Evolutionary conservation across 2,113 vertebrate genomes (phyloP), one percentile per base, ranked within the genome.

Genomic region (Chloropsis hardwickii): DNA sequence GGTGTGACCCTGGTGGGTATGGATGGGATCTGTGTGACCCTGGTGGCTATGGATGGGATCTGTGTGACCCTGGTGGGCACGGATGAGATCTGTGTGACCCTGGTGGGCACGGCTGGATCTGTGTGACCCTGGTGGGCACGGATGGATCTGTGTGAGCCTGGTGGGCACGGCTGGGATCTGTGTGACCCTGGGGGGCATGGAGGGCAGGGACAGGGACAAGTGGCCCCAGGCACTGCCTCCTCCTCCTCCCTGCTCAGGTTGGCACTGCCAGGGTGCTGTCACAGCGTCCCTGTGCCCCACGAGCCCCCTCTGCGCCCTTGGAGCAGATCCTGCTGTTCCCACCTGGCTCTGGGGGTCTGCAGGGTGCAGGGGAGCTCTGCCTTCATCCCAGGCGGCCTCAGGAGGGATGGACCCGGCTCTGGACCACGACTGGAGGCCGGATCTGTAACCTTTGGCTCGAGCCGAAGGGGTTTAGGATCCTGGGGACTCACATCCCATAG

Each of bases 401-500:
- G 88, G 11, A 58, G 31, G 66, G 45, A 35, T 47, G 71, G 56
- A 10, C n/a, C 3, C 12, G 5, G 56, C 73, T 29, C 73, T 8
- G 64, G 7, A 17, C 5, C 15, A 0, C 0, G 12, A 8, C 4
- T 42, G 5, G 54, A 31, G 69, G 44, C 31, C 44, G 4, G 9
- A n/a, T 21, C 76, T 3, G 3, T 2, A 1, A 4, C 1, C 1
- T 40, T 22, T 12, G 69, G 37, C 17, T 50, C 16, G 39, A 84
- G 4, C 11, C 0, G 6, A 15, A 17, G 21, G 14, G 9, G 2
- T 40, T 11, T 3, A 8, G 12, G 70, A 6, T 22, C 13, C 44
- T 7, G 0, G 2, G 9, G 6, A 12, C 21, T 27, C 47, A 2
- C 66, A 44, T 1, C 27, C 65, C 10, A 0, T 0, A 11, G 35